phyloP scores from a whole-genome alignment of 2,797 vertebrate species.

The Mus spretus region DNA sequence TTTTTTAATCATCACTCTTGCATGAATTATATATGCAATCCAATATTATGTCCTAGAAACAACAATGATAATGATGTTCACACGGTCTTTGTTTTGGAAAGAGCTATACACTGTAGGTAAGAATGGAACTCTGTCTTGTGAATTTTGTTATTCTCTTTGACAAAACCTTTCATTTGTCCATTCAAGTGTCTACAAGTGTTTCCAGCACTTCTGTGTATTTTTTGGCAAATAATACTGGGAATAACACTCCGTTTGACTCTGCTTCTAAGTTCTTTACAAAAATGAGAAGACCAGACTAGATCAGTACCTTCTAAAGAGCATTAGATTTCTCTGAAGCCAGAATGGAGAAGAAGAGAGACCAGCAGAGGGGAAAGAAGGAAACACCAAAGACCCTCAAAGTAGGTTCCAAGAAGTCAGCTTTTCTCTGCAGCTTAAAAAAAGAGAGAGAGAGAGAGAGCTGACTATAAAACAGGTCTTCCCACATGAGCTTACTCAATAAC shows the following conservation, averaged over 20 bases:
- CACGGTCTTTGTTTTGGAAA: conserved; percentile 5
- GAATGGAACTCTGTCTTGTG: background rate
- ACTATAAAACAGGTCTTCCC: background rate
- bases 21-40: conserved; percentile 39
- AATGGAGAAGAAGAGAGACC: background rate
- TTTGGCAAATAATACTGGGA: background rate
- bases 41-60: conserved; percentile 34
- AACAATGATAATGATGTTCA: conserved; percentile 6
- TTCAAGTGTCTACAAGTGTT: background rate
- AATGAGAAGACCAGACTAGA: background rate
- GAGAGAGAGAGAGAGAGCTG: background rate
- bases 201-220: background rate
- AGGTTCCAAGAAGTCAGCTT: background rate
- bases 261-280: background rate
- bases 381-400: background rate
- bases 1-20: conserved; percentile 36
- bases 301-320: background rate
- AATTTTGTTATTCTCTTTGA: conserved; percentile 35
- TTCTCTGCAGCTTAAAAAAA: background rate
- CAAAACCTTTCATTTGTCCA: background rate
- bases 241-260: background rate
- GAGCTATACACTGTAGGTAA: background rate
- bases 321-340: background rate
- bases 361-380: background rate
- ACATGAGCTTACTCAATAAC: background rate